phyloP scores from a whole-genome alignment of 2,113 vertebrate genomes.

The Hemiprocne comata region DNA sequence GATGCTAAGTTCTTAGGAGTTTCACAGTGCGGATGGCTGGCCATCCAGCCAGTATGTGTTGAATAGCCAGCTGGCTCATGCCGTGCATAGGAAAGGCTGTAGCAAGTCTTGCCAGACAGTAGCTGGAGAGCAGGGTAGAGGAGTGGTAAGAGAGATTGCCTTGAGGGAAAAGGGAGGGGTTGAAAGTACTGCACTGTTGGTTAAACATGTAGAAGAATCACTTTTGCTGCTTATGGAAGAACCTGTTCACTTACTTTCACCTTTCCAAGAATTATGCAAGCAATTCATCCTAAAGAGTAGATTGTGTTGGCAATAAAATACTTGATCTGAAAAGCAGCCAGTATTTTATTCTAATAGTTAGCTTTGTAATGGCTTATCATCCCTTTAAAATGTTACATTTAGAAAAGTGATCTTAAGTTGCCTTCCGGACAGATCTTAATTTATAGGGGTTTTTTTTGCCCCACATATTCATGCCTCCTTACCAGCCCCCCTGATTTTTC shows the following conservation, averaged over 20 bases:
- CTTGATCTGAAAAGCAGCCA: neutral
- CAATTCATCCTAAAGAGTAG: neutral
- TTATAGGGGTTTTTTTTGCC: neutral
- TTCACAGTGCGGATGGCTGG: neutral
- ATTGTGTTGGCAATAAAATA: neutral
- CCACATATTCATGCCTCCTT: neutral
- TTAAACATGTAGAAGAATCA: conserved; percentile 1
- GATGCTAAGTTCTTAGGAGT: neutral
- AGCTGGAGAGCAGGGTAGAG: neutral
- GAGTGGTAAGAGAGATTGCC: neutral
- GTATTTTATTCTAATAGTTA: neutral
- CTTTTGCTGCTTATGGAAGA: neutral
- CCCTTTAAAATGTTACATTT: neutral
- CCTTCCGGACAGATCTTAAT: neutral
- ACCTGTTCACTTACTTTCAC: neutral
- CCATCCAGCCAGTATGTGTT: neutral
- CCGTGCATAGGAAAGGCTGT: neutral
- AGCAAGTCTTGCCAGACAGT: neutral
- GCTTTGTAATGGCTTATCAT: neutral
- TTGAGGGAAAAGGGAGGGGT: neutral
- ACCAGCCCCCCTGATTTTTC: neutral
- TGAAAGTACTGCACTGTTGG: neutral
- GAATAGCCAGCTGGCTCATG: neutral
- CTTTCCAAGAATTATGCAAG: neutral
- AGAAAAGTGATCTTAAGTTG: neutral